These are phyloP conservation scores for Caprella mutica DNA, from an alignment of 2,888 invertebrate genomes.

Conservation along the genomic window DNA sequence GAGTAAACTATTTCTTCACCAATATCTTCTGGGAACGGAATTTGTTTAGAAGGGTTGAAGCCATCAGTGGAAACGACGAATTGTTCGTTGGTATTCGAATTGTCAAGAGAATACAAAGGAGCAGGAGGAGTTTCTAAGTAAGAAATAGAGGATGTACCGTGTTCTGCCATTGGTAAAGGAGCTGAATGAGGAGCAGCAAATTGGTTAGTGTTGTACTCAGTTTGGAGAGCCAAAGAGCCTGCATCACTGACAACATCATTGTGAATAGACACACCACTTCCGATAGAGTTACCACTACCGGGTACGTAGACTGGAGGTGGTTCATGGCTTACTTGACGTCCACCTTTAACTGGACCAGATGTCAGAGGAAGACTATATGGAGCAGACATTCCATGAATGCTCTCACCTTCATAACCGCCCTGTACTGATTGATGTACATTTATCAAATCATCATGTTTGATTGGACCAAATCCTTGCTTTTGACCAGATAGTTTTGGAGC, in stretches of 20 bases:
- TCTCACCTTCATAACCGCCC: not conserved
- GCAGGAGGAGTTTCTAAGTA: slow-evolving; percentile 15
- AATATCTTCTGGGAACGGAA: not conserved
- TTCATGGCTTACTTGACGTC: not conserved
- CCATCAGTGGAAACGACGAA: not conserved
- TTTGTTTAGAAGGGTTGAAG: not conserved
- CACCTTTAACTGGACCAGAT: not conserved
- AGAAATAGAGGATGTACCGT: slow-evolving; percentile 18
- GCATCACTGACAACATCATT: too few relatives aligned
- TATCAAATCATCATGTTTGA: slow-evolving; percentile 18
- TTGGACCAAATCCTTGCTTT: slow-evolving; percentile 20
- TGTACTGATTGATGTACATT: slow-evolving; percentile 1
- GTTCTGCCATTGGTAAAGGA: slow-evolving; percentile 20
- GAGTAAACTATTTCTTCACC: slow-evolving; percentile 8
- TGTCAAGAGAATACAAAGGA: slow-evolving; percentile 2
- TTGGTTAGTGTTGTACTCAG: too few relatives aligned
- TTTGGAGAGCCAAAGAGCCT: too few relatives aligned
- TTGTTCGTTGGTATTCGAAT: not conserved
- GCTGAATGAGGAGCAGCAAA: slow-evolving; percentile 14
- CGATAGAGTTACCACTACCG: not conserved
- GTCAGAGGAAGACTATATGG: not conserved
- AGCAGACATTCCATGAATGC: slow-evolving; percentile 4
- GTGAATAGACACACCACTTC: too few relatives aligned
- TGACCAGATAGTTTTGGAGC: too few relatives aligned
- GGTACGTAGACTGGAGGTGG: slow-evolving; percentile 3